Evolutionary conservation across 37 sponge, comb jelly and placozoan species (phyloP).

Genomic region (Cladorhizidae sp.): DNA sequence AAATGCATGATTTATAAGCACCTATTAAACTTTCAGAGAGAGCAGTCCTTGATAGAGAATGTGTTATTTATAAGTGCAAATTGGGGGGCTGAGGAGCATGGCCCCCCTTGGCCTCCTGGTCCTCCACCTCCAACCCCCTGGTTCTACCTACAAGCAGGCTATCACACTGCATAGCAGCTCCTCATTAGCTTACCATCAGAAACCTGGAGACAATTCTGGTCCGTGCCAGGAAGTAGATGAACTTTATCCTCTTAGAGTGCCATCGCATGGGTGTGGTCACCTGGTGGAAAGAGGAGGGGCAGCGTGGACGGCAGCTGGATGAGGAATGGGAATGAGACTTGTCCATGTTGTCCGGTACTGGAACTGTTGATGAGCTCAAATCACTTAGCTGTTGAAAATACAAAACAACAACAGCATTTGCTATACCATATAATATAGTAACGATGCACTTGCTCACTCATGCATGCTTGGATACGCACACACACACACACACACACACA

Average conservation of each 20-base stretch:
- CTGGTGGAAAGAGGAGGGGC: not conserved
- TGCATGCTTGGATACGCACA: too few species aligned
- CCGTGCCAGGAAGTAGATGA: constrained; percentile 72
- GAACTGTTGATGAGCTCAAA: constrained; percentile 13
- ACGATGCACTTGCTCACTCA: too few species aligned
- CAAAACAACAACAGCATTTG: not conserved
- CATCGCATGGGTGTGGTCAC: constrained; percentile 22
- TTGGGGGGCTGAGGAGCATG: too few species aligned
- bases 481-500: not conserved
- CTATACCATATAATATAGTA: too few species aligned
- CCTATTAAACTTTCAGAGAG: too few species aligned
- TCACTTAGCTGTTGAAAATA: constrained; percentile 29
- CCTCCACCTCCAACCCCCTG: too few species aligned
- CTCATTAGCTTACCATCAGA: constrained; percentile 36
- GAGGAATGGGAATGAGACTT: not conserved
- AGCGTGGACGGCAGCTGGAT: not conserved
- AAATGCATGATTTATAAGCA: too few species aligned
- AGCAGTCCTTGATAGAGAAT: too few species aligned
- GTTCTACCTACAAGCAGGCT: too few species aligned
- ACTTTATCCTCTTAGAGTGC: constrained; percentile 57
- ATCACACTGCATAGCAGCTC: too few species aligned
- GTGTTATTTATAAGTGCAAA: too few species aligned
- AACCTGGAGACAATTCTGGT: constrained; percentile 58
- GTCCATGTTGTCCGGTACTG: not conserved
- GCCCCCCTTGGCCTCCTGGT: too few species aligned